Base-by-base conservation (phyloP, 2,113 vertebrate species). In the Ariopsis seemanni region DNA sequence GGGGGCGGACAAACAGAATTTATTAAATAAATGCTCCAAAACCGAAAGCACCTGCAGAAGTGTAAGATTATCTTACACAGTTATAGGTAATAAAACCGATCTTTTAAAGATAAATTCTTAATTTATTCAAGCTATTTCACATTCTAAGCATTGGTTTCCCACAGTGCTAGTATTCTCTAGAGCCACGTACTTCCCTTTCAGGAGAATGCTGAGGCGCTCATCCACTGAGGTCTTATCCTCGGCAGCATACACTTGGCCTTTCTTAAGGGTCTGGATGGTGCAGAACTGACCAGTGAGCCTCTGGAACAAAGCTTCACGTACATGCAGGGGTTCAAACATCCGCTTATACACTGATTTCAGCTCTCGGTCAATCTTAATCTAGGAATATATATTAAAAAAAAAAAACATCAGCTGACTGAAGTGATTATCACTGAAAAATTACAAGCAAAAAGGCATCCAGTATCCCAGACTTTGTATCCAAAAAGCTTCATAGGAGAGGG, bases 161-260 rank as follows among this genome's bases (percentile, higher is more conserved):
- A 30, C 30, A 27, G 67, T 10, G n/a, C 1, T 50, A 25, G 8
- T 42, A n/a, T 52, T 50, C 82, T 67, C 82, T 50, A 77, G 20
- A 87, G 55, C 7, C 74, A 96, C 97, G 25, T 96, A 99, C 98
- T 96, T 99, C 90, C 98, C 98, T 93, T 98, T 99, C 78, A 99
- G 95, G 12, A 99, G 96, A 88, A 99, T 97, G 94, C 98, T 99
- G 72, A 99, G 96, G 42, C 97, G 97, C 80, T 98, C 97, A 6
- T 99, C 98, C 87, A 99, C 98, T 1, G 98, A 99, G 42, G 98
- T 99, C 95, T 99, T 98, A 90, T 99, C 97, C 89, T 99, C 98
- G 3, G 95, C 96, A 82, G 97, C 97, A 17, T 99, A 99, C 42
- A 95, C 93, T 93, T 99, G 97, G 52, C 97, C 97, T 90, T 96